Evolutionary conservation across 2,797 vertebrate genomes (phyloP).

Genomic region (Anguilla megastoma): DNA sequence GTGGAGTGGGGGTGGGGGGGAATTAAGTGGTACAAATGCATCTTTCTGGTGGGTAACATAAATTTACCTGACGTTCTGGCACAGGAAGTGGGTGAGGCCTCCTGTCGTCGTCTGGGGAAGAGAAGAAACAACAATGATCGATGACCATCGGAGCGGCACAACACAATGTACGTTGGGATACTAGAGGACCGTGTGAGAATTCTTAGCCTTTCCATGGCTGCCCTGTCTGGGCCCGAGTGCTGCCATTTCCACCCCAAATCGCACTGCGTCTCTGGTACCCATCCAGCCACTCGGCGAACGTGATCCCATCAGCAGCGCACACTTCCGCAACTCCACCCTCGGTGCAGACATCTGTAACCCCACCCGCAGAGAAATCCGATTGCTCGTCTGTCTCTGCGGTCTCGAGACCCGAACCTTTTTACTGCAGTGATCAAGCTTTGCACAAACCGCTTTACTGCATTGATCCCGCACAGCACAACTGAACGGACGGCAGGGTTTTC

Average conservation of each 20-base stretch:
- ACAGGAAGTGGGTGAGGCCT: constrained; percentile 42
- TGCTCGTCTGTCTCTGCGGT: not conserved
- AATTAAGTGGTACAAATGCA: not conserved
- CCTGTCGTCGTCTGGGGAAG: constrained; percentile 56
- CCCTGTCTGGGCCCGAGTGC: not conserved
- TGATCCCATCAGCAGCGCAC: not conserved
- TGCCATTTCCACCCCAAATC: not conserved
- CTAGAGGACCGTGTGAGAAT: not conserved
- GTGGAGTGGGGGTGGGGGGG: not conserved
- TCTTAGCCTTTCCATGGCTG: not conserved
- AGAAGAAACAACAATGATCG: constrained; percentile 21
- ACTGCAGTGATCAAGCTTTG: not conserved
- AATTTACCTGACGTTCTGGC: constrained; percentile 65
- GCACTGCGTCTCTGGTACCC: not conserved
- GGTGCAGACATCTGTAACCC: not conserved
- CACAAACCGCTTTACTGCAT: constrained; percentile 12
- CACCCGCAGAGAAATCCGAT: not conserved
- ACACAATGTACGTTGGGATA: not conserved
- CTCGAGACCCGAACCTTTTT: not conserved
- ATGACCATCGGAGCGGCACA: not conserved
- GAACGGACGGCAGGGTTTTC: not conserved
- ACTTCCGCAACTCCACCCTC: not conserved
- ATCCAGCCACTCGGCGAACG: not conserved
- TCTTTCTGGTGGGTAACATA: not conserved
- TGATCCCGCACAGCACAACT: not conserved